Percentiles rank a stretch among this genome's conserved stretches.
These are phyloP conservation scores for Phaethon lepturus DNA, from an alignment of 2,113 vertebrate species.

Conservation along the genomic window DNA sequence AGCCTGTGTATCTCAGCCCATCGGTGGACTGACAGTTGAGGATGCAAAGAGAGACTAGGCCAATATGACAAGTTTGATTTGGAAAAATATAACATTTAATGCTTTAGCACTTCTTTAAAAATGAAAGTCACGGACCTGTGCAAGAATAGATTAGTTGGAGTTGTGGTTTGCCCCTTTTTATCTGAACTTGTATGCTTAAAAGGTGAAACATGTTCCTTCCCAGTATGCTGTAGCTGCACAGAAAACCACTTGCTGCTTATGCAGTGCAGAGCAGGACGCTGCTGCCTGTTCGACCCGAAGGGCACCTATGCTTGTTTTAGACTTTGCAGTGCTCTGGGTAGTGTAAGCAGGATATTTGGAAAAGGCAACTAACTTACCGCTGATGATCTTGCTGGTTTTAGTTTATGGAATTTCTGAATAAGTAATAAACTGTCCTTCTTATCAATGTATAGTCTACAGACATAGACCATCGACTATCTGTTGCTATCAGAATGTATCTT, in stretches of 20 bases:
- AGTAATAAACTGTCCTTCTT: not conserved
- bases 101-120: not conserved
- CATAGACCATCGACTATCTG: not conserved
- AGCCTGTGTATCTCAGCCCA: not conserved
- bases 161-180: not conserved
- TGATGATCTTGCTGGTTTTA: not conserved
- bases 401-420: not conserved
- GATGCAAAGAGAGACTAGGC: not conserved
- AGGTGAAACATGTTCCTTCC: accelerated
- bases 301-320: accelerated
- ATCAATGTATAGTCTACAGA: accelerated
- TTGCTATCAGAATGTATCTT: not conserved
- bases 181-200: accelerated
- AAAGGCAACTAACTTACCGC: not conserved
- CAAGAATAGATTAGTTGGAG: not conserved
- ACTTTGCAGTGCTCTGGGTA: not conserved
- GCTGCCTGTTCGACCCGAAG: not conserved
- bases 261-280: not conserved
- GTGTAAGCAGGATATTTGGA: accelerated
- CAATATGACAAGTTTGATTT: accelerated
- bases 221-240: not conserved
- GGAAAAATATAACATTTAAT: accelerated
- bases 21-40: accelerated
- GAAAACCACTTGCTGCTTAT: not conserved
- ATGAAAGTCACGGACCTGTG: accelerated